Percentiles rank a stretch among this genome's conserved stretches.
These are phyloP conservation scores for Nemapogon koenigi DNA, from an alignment of 2,888 invertebrate species.

Conservation along the genomic window DNA sequence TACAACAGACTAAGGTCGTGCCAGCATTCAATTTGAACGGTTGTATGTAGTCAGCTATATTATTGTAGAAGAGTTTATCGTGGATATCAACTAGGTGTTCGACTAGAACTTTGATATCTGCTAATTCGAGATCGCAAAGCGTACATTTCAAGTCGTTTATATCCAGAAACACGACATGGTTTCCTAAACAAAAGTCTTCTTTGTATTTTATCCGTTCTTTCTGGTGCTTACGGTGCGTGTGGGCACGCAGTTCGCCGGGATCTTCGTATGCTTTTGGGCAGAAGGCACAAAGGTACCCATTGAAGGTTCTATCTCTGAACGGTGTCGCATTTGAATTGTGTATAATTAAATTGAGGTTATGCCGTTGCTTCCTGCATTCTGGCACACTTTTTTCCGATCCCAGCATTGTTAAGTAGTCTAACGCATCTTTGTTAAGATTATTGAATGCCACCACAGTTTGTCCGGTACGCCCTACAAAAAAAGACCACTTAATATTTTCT, in stretches of 20 bases:
- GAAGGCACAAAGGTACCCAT: slow-evolving; percentile 36
- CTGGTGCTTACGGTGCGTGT: slow-evolving; percentile 40
- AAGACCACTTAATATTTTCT: too few relatives aligned
- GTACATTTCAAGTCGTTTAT: slow-evolving; percentile 48
- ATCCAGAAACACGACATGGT: slow-evolving; percentile 47
- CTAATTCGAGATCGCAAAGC: slow-evolving; percentile 35
- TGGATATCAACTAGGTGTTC: slow-evolving; percentile 41
- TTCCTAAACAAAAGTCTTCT: slow-evolving; percentile 41
- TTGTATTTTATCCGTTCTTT: slow-evolving; percentile 47
- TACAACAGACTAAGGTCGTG: slow-evolving; percentile 42
- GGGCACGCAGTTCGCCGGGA: slow-evolving; percentile 31
- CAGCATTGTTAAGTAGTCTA: too few relatives aligned
- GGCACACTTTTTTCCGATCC: slow-evolving; percentile 29
- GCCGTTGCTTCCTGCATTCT: slow-evolving; percentile 54
- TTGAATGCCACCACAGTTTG: too few relatives aligned
- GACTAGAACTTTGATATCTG: slow-evolving; percentile 28
- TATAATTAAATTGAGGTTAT: slow-evolving; percentile 42
- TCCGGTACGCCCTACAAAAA: too few relatives aligned
- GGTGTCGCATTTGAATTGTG: slow-evolving; percentile 41
- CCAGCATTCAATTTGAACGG: slow-evolving; percentile 41
- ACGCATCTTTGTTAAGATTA: too few relatives aligned
- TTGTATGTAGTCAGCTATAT: slow-evolving; percentile 44
- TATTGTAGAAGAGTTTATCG: slow-evolving; percentile 41
- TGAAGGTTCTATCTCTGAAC: slow-evolving; percentile 30
- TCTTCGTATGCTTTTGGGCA: slow-evolving; percentile 45